phyloP scores from a whole-genome alignment of 2,888 invertebrate genomes.

The Oligia strigilis region DNA sequence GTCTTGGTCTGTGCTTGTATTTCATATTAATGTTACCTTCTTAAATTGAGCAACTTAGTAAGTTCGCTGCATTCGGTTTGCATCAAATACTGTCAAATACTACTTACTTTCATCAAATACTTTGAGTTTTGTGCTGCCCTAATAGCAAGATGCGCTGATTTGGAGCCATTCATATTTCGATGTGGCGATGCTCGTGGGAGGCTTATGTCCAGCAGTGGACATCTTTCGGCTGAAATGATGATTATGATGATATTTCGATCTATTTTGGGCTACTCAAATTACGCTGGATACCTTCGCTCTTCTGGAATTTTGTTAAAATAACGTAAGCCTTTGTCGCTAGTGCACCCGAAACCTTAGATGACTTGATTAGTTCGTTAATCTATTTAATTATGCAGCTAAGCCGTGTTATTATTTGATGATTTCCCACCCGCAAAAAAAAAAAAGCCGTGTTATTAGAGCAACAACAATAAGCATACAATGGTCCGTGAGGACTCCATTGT shows the following conservation, averaged over 20 bases:
- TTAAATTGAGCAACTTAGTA: not conserved
- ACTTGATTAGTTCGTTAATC: conserved; percentile 19
- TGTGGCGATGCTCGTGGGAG: not conserved
- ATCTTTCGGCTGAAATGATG: not conserved
- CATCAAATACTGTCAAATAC: conserved; percentile 1
- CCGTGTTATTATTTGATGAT: not conserved
- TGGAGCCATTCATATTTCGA: not conserved
- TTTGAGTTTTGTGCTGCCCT: not conserved
- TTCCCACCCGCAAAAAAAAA: too few species aligned
- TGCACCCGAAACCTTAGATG: not conserved
- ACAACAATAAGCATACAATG: conserved; percentile 21
- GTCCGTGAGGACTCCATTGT: conserved; percentile 8
- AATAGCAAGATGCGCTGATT: not conserved
- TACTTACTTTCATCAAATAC: too few species aligned
- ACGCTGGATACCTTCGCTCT: not conserved
- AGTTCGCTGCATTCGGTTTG: not conserved
- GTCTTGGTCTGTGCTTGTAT: not conserved
- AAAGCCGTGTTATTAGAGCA: not conserved
- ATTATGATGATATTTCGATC: not conserved
- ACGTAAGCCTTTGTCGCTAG: not conserved
- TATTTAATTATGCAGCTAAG: not conserved
- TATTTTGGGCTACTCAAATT: not conserved
- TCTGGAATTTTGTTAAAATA: not conserved
- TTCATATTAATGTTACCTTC: not conserved
- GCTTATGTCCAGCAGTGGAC: not conserved